A percentile compares a stretch with the other conserved stretches of the same genome.
Evolutionary conservation across 2,888 invertebrate species (phyloP).

Genomic region (Lasioglossum lativentre): DNA sequence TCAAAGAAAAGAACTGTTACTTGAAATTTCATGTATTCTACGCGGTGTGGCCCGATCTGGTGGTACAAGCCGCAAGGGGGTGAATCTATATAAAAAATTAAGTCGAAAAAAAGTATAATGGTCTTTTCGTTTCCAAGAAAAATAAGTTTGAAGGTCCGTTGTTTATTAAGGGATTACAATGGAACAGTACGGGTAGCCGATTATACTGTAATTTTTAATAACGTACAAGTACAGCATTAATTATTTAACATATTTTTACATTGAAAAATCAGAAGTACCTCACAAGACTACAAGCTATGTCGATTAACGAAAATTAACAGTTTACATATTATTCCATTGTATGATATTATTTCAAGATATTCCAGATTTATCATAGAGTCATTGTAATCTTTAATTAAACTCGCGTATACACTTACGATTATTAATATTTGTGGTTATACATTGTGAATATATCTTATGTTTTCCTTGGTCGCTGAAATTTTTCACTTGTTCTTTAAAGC

Average conservation of each 20-base stretch:
- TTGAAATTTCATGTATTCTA: too few species aligned
- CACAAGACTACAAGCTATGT: conserved; percentile 32
- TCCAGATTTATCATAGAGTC: conserved; percentile 39
- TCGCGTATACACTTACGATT: conserved; percentile 36
- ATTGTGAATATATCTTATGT: conserved; percentile 41
- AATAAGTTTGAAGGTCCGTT: too few species aligned
- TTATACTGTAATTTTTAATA: conserved; percentile 52
- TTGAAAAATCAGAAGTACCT: conserved; percentile 35
- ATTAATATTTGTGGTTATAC: conserved; percentile 48
- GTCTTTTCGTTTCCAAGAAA: too few species aligned
- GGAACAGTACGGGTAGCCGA: conserved; percentile 41
- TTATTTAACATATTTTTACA: conserved; percentile 58
- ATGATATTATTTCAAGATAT: conserved; percentile 34
- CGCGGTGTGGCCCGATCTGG: too few species aligned
- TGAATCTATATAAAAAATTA: too few species aligned
- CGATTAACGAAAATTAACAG: conserved; percentile 31
- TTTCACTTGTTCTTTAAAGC: conserved; percentile 26
- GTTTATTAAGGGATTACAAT: conserved; percentile 25
- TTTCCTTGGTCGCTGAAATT: conserved; percentile 53
- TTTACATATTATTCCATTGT: conserved; percentile 17
- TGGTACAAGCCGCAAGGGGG: too few species aligned
- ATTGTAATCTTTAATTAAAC: conserved; percentile 26
- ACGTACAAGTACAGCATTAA: conserved; percentile 52
- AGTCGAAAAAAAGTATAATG: too few species aligned
- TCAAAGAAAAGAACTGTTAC: not conserved